Percentiles rank a stretch among this genome's conserved stretches.
phyloP scores from a whole-genome alignment of 2,797 vertebrate species.

The Schizothorax lantsangensis region DNA sequence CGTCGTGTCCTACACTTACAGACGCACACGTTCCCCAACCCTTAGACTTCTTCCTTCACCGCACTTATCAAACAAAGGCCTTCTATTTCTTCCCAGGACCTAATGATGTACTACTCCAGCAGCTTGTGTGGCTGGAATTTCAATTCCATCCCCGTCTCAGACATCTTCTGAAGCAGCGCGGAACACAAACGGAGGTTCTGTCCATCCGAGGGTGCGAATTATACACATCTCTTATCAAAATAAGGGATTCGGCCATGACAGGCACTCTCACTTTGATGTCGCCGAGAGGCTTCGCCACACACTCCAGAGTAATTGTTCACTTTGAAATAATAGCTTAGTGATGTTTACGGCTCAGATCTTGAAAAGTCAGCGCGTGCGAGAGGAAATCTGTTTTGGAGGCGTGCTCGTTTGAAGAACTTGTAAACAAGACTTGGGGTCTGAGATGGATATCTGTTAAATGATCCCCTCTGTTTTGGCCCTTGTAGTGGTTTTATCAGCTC shows the following conservation, averaged over 20 bases:
- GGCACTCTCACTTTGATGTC: conserved; percentile 44
- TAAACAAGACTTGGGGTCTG: conserved; percentile 32
- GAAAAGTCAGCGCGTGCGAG: conserved; percentile 24
- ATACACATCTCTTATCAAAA: conserved; percentile 54
- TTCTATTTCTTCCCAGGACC: conserved; percentile 54
- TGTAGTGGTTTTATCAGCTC: conserved; percentile 30
- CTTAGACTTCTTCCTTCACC: conserved; percentile 37
- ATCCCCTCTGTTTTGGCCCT: conserved; percentile 35
- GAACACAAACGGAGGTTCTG: conserved; percentile 18
- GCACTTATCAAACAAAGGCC: conserved; percentile 60
- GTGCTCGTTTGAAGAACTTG: conserved; percentile 31
- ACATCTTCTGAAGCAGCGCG: conserved; percentile 35
- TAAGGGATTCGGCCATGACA: conserved; percentile 49
- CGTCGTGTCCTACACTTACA: conserved; percentile 43
- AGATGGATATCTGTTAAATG: conserved; percentile 34
- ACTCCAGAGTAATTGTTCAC: conserved; percentile 47
- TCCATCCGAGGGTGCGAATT: conserved; percentile 39
- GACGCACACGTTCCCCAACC: neutral
- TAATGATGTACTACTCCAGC: conserved; percentile 63
- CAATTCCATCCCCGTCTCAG: conserved; percentile 54
- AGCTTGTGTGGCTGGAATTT: conserved; percentile 63
- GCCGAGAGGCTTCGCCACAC: conserved; percentile 30
- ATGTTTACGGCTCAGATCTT: conserved; percentile 47
- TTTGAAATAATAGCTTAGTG: conserved; percentile 57
- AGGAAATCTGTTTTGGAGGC: conserved; percentile 36